Base-by-base conservation (phyloP, 2,797 vertebrate species). In the Anas bahamensis region DNA sequence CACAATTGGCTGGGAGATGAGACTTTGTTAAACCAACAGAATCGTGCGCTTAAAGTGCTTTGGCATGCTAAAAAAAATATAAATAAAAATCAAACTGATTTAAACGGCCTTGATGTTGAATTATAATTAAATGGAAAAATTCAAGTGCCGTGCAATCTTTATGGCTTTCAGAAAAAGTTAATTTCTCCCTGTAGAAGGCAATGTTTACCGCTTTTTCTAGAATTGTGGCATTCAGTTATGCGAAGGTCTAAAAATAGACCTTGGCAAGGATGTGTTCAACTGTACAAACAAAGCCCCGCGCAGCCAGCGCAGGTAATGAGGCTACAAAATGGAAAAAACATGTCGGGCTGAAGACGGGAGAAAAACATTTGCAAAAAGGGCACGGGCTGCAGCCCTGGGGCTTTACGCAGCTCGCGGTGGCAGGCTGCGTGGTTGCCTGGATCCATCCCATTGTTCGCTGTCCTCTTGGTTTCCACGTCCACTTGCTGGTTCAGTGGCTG, bases 241-340 rank as follows among this genome's bases (percentile, higher is more conserved):
- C 12, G 0, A 39, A 72, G 55, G 73, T 42, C 84, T 96, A 95
- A 95, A 96, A 95, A 96, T 96, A 97, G 69, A 19, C 44, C 80
- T 95, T 93, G 94, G 95, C 78, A 95, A 96, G 95, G 95, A 95
- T 97, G 94, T 90, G 33, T 92, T 95, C 86, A 83, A 77, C 93
- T 95, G 92, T 65, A 52, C 93, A 96, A 97, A 96, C 94, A 96
- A 92, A 94, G 90, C 37, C 94, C 85, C 5, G 71, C 95, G 85
- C 61, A 26, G 94, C 57, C 90, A 84, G 3, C 8, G 88, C 90
- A 97, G 95, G 95, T 96, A 96, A 92, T 64, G 93, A 95, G 93
- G 91, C 95, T 94, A 46, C 79, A 88, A 3, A 59, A 72, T 90
- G 94, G 95, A 89, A 94, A 93, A 94, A 95, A 84, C 82, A 65